Evolutionary conservation across 2,888 invertebrate genomes (phyloP), one percentile per base, ranked within the genome.

Genomic region (Frankliniella fusca): DNA sequence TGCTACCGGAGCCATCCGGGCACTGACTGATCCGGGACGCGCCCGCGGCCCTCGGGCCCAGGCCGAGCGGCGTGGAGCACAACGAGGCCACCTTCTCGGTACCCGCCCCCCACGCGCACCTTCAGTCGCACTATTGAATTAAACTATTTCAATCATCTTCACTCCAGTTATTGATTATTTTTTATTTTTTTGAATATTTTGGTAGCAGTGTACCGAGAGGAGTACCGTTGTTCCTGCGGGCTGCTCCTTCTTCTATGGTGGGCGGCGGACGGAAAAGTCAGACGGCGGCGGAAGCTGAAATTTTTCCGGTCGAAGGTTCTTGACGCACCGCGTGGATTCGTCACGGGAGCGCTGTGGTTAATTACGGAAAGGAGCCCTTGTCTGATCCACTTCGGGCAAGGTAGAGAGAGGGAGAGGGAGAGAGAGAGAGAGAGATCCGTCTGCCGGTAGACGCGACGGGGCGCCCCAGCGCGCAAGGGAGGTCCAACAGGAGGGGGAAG

Each of bases 311-410:
- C 38, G 38, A 18, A 18, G 61, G 20, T n/a, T 61, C 20, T 61
- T 61, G 61, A n/a, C 38, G n/a, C 54, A 12, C 54, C 20, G 54
- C 54, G 12, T 54, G 61, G 61, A 61, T 61, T 61, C 0, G 61
- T 61, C 61, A 20, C 61, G 61, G 61, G 61, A n/a, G 61, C 61
- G 61, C n/a, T 61, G 20, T 61, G 61, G 61, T 61, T 61, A 61
- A 61, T 61, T 61, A 61, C 61, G 15, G n/a, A n/a, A 38, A 38
- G 38, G 38, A 38, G 38, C 38, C 38, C 38, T 38, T 38, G 38
- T 38, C 38, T 38, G 38, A 38, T 38, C 38, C 38, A 38, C 38
- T 38, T 38, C 38, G 61, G 15, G 61, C 18, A 18, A 61, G 18
- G 18, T 11, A 61, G 61, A 61, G 61, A 61, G 61, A 61, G 61